Base-by-base conservation (phyloP, 2,797 vertebrate species). In the Lacerta viridis region DNA sequence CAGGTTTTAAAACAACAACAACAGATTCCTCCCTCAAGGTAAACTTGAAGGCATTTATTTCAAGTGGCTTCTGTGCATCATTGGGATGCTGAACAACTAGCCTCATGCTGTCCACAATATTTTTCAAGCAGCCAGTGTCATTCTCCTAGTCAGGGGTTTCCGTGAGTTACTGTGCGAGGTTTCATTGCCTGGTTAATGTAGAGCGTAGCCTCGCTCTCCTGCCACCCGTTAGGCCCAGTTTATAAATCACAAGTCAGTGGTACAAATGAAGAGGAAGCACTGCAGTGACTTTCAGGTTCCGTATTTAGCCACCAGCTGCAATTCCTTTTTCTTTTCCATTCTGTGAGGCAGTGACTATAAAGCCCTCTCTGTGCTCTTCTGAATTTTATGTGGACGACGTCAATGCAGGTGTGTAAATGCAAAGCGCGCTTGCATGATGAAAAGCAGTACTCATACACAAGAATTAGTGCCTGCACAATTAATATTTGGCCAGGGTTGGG, bases 391-490 rank as follows among this genome's bases (percentile, higher is more conserved):
- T 36, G 46, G 50, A 7, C 3, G 15, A 15, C 43, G 76, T 83
- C 69, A 84, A 87, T 85, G 66, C 0, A 0, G 85, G 89, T 87
- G 87, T 64, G 61, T 7, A 64, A 64, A 23, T 0, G 0, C 86
- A 93, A 91, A 92, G 89, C 88, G 83, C 87, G 80, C 88, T n/a
- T 83, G 87, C 82, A 27, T 55, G 81, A 90, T 88, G 88, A 86
- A 93, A 46, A 88, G 46, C 55, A 81, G 41, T 72, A 91, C 90
- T 93, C 90, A 89, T 90, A 90, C 92, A 90, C 92, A 92, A 92
- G 91, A 94, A 93, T 91, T 91, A 78, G 88, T 92, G 91, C 89
- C 74, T 90, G 92, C 90, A 93, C 76, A 90, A 94, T 93, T 90
- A 89, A 90, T 93, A 92, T 89, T 88, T 92, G 92, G 82, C 87